A percentile compares a stretch with the other conserved stretches of the same genome.
Evolutionary conservation across 2,797 vertebrate genomes (phyloP).

Genomic region (Psittacula echo): DNA sequence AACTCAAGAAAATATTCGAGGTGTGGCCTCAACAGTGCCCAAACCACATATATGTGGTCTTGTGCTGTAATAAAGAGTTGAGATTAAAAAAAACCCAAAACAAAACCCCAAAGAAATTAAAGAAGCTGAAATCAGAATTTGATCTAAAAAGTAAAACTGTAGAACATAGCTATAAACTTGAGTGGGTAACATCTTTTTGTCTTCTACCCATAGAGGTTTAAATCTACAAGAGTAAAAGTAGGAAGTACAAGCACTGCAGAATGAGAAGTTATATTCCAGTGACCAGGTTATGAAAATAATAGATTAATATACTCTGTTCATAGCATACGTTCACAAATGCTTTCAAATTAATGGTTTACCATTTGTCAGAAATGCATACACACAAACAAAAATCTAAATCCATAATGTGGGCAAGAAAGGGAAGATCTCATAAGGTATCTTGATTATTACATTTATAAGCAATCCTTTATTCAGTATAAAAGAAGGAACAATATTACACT

Average conservation of each 20-base stretch:
- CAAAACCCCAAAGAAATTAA: not conserved
- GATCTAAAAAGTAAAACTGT: not conserved
- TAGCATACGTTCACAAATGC: not conserved
- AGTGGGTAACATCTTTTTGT: not conserved
- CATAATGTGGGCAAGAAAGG: accelerated
- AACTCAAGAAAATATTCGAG: not conserved
- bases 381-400: not conserved
- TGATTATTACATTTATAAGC: not conserved
- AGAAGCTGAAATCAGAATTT: not conserved
- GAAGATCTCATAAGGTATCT: not conserved
- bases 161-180: not conserved
- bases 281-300: not conserved
- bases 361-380: not conserved
- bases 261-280: not conserved
- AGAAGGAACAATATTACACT: not conserved
- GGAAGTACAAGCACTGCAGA: not conserved
- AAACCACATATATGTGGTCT: not conserved
- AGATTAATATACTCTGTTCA: not conserved
- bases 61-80: not conserved
- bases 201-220: not conserved
- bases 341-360: not conserved
- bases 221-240: not conserved
- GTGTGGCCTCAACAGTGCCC: not conserved
- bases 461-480: not conserved
- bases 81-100: not conserved